Evolutionary conservation across 2,797 vertebrate species (phyloP), one percentile per base, ranked within the genome.

Genomic region (Clarias laeviceps): DNA sequence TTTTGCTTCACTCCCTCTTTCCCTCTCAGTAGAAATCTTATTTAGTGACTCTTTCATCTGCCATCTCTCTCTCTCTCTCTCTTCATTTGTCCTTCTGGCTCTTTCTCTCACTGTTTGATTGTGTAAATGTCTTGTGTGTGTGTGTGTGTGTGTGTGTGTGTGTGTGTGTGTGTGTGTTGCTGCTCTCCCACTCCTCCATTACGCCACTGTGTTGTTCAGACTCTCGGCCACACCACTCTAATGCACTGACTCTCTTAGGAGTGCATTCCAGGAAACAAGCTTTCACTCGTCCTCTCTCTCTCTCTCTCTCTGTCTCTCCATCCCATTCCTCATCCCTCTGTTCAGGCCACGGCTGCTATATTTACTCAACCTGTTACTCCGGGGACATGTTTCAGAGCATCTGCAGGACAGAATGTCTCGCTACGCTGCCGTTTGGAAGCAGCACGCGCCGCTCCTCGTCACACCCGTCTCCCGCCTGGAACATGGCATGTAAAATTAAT

Each of bases 181-280:
- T n/a, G 22, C 57, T 62, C 54, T 84, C 82, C 70, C 73, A 73
- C 27, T 64, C 82, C 74, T 85, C 73, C 87, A 88, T 86, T 88
- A 86, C 32, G 65, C 79, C 20, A 22, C 57, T 66, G 40, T 86
- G 72, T 40, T 82, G 40, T 61, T 40, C 73, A 85, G 82, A 20
- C 82, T 81, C 54, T 78, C 50, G 56, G 14, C 34, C 76, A 79
- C 3, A 4, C 20, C 0, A 14, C 76, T 40, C 32, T 79, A 79
- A 79, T 73, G 77, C 59, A 22, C 17, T 57, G 32, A 56, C 78
- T 84, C 85, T 85, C 89, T 77, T 82, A 82, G 34, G 74, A 66
- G 74, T 77, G 69, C 12, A 18, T 70, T 82, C 61, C 59, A 65
- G 45, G 45, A 80, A 64, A 37, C 57, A 22, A 74, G 66, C 82